Conservation (phyloP, 2,888 invertebrate species). For the Leucophora obtusa region DNA sequence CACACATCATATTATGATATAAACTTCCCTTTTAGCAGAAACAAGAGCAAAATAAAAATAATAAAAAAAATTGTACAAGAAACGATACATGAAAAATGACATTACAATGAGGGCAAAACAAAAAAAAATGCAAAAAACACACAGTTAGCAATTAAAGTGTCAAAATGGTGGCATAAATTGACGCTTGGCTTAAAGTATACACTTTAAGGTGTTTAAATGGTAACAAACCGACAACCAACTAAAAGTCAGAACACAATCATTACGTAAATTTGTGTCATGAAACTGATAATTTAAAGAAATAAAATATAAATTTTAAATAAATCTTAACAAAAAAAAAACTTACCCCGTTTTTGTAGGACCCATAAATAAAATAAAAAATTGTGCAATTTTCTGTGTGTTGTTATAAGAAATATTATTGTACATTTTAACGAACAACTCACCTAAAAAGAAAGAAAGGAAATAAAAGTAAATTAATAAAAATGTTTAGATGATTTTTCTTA, state of each 20-base stretch:
- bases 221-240: conserved; percentile 10
- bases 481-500: conserved; percentile 14
- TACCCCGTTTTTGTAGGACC: conserved; percentile 41
- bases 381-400: conserved; percentile 46
- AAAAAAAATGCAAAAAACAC: neutral
- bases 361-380: conserved; percentile 28
- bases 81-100: conserved; percentile 55
- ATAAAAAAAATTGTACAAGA: neutral
- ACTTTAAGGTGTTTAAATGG: neutral
- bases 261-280: conserved; percentile 61
- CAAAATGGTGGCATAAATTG: conserved; percentile 65
- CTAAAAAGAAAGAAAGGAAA: conserved; percentile 35
- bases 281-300: conserved; percentile 61
- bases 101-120: conserved; percentile 55
- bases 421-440: conserved; percentile 38
- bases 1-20: conserved; percentile 42
- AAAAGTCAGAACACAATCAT: conserved; percentile 45
- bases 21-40: conserved; percentile 1
- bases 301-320: conserved; percentile 53
- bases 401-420: conserved; percentile 4
- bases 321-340: conserved; percentile 43
- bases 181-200: conserved; percentile 33
- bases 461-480: conserved; percentile 12
- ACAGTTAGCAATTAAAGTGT: conserved; percentile 63
- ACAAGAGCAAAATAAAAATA: neutral